Conservation (phyloP, 1,140 invertebrate species). For the Laodelphax striatellus region DNA sequence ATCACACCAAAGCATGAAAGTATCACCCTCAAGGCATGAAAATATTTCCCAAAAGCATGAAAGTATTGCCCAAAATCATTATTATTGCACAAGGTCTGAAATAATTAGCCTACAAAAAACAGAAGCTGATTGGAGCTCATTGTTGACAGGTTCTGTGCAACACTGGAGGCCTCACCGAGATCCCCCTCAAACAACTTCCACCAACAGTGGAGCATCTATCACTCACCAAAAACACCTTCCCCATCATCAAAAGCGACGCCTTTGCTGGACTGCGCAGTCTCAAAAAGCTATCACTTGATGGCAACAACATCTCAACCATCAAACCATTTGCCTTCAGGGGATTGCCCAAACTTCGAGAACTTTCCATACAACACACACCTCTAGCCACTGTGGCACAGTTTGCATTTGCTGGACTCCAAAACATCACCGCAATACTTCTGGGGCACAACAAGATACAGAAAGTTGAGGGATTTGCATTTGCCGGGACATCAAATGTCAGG, state of each 20-base stretch:
- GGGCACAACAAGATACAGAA: conserved; percentile 65
- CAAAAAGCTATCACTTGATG: conserved; percentile 61
- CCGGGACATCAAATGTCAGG: conserved; percentile 67
- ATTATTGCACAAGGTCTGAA: too few relatives aligned
- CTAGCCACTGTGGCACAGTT: conserved; percentile 61
- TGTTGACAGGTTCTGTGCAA: conserved; percentile 65
- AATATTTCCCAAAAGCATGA: too few relatives aligned
- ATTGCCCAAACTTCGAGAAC: conserved; percentile 53
- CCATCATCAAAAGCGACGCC: conserved; percentile 61
- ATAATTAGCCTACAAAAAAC: too few relatives aligned
- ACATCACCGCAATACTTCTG: conserved; percentile 58
- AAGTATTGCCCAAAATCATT: too few relatives aligned
- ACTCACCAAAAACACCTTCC: conserved; percentile 66
- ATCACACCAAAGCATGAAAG: too few relatives aligned
- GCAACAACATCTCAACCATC: conserved; percentile 66
- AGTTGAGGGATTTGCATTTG: conserved; percentile 68
- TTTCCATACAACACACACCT: conserved; percentile 72
- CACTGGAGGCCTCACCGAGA: conserved; percentile 62
- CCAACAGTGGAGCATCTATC: conserved; percentile 65
- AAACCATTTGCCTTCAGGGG: conserved; percentile 73
- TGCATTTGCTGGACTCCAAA: conserved; percentile 69
- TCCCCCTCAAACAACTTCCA: conserved; percentile 57
- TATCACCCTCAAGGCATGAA: too few relatives aligned
- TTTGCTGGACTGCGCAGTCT: conserved; percentile 57
- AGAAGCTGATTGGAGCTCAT: too few relatives aligned